Evolutionary conservation across 2,797 vertebrate genomes (phyloP).

Genomic region (Psittacula derbiana): DNA sequence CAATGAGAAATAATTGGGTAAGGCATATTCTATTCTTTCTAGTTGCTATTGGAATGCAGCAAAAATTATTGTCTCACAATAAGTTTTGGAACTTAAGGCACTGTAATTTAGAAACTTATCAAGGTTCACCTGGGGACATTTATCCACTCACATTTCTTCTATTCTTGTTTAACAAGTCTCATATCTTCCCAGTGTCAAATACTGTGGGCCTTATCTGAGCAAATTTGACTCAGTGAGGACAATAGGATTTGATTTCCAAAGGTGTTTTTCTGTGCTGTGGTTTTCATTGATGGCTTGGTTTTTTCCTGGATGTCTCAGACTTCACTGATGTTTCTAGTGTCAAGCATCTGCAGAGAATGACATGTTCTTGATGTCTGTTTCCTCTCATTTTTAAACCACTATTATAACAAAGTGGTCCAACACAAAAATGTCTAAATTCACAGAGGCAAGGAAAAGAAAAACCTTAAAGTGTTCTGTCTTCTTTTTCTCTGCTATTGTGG

Average conservation of each 20-base stretch:
- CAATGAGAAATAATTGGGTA: neutral
- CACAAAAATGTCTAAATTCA: neutral
- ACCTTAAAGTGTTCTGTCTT: neutral
- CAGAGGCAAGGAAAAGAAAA: neutral
- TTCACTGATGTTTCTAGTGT: neutral
- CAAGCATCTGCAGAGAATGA: neutral
- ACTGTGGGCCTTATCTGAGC: neutral
- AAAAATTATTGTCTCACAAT: neutral
- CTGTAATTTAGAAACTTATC: neutral
- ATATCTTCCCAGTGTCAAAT: neutral
- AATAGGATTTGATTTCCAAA: neutral
- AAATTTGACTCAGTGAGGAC: neutral
- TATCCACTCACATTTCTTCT: neutral
- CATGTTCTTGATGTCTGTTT: neutral
- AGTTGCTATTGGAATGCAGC: neutral
- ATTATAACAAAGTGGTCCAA: neutral
- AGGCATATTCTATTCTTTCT: neutral
- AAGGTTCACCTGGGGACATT: neutral
- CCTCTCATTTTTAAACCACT: neutral
- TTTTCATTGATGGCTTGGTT: neutral
- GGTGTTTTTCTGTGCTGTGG: fast-evolving
- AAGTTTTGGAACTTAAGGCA: neutral
- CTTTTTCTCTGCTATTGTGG: neutral
- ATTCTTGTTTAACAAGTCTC: neutral
- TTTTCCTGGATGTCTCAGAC: neutral